Conservation (phyloP, 2,797 vertebrate genomes). For the Clarias fuscus region DNA sequence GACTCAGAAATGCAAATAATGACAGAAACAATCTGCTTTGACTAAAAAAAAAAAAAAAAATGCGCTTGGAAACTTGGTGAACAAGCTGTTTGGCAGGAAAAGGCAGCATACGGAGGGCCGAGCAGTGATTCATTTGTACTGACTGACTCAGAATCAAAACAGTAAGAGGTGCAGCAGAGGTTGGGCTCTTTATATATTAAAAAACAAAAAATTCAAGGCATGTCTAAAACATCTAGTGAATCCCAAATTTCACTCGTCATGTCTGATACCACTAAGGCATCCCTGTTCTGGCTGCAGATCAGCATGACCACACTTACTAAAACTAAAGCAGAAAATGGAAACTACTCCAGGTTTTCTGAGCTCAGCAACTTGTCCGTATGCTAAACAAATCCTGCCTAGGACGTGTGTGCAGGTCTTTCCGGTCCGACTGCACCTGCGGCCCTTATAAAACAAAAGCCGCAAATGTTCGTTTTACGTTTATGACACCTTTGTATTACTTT, state of each 20-base stretch:
- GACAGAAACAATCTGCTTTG: conserved; percentile 35
- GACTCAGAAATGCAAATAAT: conserved; percentile 8
- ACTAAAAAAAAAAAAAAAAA: conserved; percentile 5
- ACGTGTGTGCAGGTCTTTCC: conserved; percentile 72
- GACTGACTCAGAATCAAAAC: conserved; percentile 57
- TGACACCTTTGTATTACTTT: background rate
- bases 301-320: background rate
- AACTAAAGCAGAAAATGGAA: too few species aligned
- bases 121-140: conserved; percentile 61
- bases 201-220: conserved; percentile 3
- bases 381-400: conserved; percentile 34
- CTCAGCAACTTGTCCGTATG: background rate
- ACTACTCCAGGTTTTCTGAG: background rate
- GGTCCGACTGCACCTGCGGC: conserved; percentile 67
- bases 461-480: conserved; percentile 28
- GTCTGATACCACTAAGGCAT: background rate
- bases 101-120: conserved; percentile 39
- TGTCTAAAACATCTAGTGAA: conserved; percentile 19
- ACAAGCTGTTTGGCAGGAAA: conserved; percentile 45
- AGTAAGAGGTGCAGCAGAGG: conserved; percentile 49
- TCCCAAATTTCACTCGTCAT: background rate
- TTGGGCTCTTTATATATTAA: conserved; percentile 18
- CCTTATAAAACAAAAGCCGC: conserved; percentile 55
- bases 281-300: background rate
- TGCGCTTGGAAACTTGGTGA: conserved; percentile 35